phyloP scores from a whole-genome alignment of 2,888 invertebrate genomes.

The Macaria liturata region DNA sequence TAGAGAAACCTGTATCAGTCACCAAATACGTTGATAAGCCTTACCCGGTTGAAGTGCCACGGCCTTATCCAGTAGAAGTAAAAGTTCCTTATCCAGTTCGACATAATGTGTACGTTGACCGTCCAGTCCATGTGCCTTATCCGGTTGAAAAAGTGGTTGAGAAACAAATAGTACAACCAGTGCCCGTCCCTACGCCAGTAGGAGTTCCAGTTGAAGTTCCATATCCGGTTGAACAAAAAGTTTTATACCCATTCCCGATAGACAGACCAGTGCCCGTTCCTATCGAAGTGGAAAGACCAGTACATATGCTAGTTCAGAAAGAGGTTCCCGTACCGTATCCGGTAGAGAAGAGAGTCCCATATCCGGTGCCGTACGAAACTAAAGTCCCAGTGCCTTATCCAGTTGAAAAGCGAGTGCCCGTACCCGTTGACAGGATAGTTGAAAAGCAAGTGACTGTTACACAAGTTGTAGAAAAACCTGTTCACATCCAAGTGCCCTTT shows the following conservation, averaged over 20 bases:
- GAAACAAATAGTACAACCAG: conserved; percentile 67
- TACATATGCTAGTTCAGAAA: conserved; percentile 42
- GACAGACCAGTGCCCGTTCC: conserved; percentile 70
- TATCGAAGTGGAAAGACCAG: conserved; percentile 71
- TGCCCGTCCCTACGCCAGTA: conserved; percentile 72
- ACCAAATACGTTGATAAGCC: conserved; percentile 83
- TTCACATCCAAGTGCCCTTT: conserved; percentile 68
- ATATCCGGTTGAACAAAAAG: conserved; percentile 64
- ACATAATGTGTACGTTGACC: conserved; percentile 78
- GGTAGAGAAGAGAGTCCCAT: conserved; percentile 60
- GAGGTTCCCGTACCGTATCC: conserved; percentile 50
- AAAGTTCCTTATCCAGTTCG: conserved; percentile 77
- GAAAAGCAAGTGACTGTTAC: conserved; percentile 82
- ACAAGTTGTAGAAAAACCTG: conserved; percentile 68
- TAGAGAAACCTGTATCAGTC: conserved; percentile 80
- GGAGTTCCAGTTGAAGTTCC: conserved; percentile 63
- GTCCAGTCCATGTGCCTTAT: conserved; percentile 75
- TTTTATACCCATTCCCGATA: conserved; percentile 63
- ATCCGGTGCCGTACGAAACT: conserved; percentile 49
- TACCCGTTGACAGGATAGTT: conserved; percentile 79
- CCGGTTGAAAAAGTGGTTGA: conserved; percentile 80
- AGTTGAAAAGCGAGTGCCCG: conserved; percentile 77
- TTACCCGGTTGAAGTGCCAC: conserved; percentile 79
- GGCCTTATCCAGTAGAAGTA: conserved; percentile 81
- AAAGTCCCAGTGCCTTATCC: conserved; percentile 75